These are phyloP conservation scores for Diadema setosum DNA, from an alignment of 35 echinoderm and acorn worm species.

Conservation along the genomic window DNA sequence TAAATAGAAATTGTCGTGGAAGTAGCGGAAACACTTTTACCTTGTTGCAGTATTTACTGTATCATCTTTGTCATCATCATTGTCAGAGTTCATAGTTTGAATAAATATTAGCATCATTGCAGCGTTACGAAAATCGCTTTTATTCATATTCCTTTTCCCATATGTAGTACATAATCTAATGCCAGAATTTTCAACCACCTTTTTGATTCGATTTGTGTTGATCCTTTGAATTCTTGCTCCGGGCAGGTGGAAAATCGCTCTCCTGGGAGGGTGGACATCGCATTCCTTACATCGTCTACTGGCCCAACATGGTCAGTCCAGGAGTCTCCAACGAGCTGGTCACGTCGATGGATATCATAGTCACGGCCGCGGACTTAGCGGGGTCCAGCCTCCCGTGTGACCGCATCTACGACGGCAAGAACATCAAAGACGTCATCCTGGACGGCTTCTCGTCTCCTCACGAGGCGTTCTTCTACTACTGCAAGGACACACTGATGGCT, in stretches of 20 bases:
- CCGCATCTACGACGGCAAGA: constrained; percentile 27
- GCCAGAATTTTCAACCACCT: too few relatives aligned
- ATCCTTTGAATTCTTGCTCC: neutral
- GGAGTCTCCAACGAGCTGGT: constrained; percentile 27
- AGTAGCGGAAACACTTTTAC: too few relatives aligned
- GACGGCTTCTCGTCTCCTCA: neutral
- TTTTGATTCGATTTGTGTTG: too few relatives aligned
- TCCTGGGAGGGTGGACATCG: constrained; percentile 46
- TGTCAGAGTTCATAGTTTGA: too few relatives aligned
- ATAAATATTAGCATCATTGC: too few relatives aligned
- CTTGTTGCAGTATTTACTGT: too few relatives aligned
- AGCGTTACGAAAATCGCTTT: too few relatives aligned
- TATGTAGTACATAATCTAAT: too few relatives aligned
- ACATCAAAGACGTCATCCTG: neutral
- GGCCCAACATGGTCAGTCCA: neutral
- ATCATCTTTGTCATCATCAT: too few relatives aligned
- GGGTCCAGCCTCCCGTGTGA: neutral
- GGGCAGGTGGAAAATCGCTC: neutral
- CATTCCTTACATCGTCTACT: constrained; percentile 39
- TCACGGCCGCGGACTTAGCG: constrained; percentile 15
- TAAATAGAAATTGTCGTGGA: too few relatives aligned
- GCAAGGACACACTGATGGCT: constrained; percentile 32
- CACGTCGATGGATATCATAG: constrained; percentile 30
- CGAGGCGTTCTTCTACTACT: constrained; percentile 17
- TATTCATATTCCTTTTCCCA: too few relatives aligned